Evolutionary conservation across 2,888 invertebrate genomes (phyloP).

Genomic region (Autographa gamma): DNA sequence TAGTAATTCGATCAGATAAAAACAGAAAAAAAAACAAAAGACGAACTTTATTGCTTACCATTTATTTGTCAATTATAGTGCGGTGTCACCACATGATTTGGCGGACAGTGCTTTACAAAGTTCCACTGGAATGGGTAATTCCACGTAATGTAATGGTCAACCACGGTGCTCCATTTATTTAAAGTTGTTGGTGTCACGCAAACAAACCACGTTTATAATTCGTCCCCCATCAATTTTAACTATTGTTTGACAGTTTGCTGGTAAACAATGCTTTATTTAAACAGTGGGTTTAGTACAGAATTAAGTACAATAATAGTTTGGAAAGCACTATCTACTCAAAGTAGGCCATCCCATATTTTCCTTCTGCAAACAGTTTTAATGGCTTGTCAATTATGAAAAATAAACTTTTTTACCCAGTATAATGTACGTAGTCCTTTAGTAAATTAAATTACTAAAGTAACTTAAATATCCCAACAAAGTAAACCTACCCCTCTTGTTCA

Average conservation of each 20-base stretch:
- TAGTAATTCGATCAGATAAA: no score
- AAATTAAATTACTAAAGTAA: not conserved
- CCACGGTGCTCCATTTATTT: not conserved
- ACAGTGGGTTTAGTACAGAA: not conserved
- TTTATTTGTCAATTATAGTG: not conserved
- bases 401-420: not conserved
- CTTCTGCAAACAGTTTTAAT: slow-evolving; percentile 28
- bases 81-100: not conserved
- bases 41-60: not conserved
- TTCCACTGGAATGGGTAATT: not conserved
- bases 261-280: not conserved
- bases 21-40: not conserved
- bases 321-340: slow-evolving; percentile 11
- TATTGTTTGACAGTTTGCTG: not conserved
- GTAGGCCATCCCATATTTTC: not conserved
- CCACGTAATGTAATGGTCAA: slow-evolving; percentile 5
- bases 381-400: slow-evolving; percentile 30
- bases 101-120: not conserved
- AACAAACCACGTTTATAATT: not conserved
- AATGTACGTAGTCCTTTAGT: slow-evolving; percentile 9
- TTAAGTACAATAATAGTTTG: not conserved
- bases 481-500: not conserved
- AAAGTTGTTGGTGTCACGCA: not conserved
- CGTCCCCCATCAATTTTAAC: not conserved
- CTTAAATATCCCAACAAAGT: not conserved